These are phyloP conservation scores for Vireo griseus DNA, from an alignment of 2,797 vertebrate genomes.

Conservation along the genomic window DNA sequence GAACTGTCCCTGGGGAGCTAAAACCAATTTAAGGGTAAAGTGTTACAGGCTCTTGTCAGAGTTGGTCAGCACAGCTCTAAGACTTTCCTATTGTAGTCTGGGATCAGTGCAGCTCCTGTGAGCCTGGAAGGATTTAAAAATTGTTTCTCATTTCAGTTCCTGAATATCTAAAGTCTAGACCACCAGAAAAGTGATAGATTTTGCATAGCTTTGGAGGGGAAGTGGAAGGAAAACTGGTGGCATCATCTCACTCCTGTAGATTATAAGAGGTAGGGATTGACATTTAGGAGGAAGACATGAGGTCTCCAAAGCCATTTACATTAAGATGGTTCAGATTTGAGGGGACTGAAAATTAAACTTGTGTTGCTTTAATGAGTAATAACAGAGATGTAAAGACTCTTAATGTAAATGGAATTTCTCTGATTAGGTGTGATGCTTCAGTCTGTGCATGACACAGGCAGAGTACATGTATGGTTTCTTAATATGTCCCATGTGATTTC, in stretches of 20 bases:
- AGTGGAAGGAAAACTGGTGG: not conserved
- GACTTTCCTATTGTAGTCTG: not conserved
- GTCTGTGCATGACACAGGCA: not conserved
- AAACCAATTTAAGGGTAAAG: conserved; percentile 1
- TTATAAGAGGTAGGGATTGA: not conserved
- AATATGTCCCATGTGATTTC: not conserved
- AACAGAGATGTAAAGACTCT: not conserved
- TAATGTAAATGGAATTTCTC: not conserved
- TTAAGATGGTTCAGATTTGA: not conserved
- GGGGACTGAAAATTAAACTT: not conserved
- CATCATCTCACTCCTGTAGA: not conserved
- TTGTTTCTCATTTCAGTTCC: not conserved
- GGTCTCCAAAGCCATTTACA: not conserved
- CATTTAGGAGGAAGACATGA: not conserved
- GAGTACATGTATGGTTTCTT: not conserved
- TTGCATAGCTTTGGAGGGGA: not conserved
- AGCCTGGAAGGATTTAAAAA: not conserved
- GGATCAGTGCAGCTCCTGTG: not conserved
- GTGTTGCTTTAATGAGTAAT: not conserved
- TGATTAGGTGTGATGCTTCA: not conserved
- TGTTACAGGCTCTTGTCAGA: not conserved
- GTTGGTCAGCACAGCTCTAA: not conserved
- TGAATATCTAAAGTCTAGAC: not conserved
- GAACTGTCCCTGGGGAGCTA: not conserved
- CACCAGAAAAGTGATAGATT: not conserved